These are phyloP conservation scores for Manacus vitellinus DNA, from an alignment of 2,113 vertebrate genomes.

Conservation along the genomic window DNA sequence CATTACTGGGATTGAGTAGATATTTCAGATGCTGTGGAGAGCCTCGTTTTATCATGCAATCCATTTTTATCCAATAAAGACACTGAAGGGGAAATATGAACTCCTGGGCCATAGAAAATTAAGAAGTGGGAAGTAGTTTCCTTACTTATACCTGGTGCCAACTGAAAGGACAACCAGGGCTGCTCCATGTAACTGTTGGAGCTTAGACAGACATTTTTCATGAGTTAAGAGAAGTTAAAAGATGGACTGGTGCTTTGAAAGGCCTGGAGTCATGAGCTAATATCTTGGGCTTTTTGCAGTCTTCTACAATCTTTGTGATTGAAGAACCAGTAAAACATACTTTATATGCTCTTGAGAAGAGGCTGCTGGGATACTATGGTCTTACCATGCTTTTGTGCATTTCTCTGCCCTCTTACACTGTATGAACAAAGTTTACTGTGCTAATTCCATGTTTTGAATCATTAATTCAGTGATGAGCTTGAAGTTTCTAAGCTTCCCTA, in stretches of 20 bases:
- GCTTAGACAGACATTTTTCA: background rate
- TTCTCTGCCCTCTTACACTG: background rate
- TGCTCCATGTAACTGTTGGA: background rate
- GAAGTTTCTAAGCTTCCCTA: background rate
- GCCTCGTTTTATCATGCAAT: background rate
- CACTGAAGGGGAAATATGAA: background rate
- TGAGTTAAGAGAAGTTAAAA: background rate
- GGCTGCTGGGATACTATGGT: background rate
- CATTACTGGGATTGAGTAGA: background rate
- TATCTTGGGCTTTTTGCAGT: background rate
- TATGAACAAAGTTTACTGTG: conserved; percentile 24
- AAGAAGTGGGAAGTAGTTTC: background rate
- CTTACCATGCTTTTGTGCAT: background rate
- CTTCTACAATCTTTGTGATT: background rate
- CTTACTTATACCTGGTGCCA: background rate
- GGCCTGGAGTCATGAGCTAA: background rate
- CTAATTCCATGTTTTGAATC: background rate
- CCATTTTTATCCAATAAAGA: background rate
- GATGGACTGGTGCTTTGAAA: background rate
- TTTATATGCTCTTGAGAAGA: background rate
- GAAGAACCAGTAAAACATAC: background rate
- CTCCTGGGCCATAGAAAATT: background rate
- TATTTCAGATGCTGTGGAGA: background rate
- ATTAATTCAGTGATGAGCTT: background rate
- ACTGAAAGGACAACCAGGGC: background rate